phyloP scores from a whole-genome alignment of 1,140 invertebrate genomes.

The Bombus fervidus region DNA sequence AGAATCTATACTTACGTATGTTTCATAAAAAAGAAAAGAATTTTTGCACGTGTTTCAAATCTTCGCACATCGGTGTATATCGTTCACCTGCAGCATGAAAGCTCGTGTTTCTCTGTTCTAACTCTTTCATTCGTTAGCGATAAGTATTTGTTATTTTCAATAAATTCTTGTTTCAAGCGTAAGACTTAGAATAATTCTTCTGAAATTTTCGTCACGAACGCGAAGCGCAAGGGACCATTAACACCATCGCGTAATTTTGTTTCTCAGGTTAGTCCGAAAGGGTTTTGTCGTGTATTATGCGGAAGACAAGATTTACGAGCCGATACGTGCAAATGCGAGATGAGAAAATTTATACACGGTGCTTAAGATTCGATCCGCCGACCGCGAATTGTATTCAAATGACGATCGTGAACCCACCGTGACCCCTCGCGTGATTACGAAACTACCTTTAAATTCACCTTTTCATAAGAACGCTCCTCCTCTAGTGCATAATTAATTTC shows the following conservation, averaged over 20 bases:
- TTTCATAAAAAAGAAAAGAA: neutral
- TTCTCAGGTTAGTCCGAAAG: neutral
- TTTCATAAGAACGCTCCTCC: too few species aligned
- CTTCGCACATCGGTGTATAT: too few species aligned
- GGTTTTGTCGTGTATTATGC: slow-evolving; percentile 1
- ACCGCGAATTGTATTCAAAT: slow-evolving; percentile 29
- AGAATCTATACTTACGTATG: neutral
- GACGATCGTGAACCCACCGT: neutral
- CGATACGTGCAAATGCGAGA: neutral
- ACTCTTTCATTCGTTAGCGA: too few species aligned
- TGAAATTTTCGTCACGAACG: neutral
- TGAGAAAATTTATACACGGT: slow-evolving; percentile 16
- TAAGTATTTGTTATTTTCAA: too few species aligned
- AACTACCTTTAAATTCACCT: neutral
- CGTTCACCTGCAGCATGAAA: too few species aligned
- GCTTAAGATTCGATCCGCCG: slow-evolving; percentile 5
- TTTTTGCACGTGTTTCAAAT: neutral
- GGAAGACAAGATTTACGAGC: slow-evolving; percentile 25
- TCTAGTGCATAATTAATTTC: neutral
- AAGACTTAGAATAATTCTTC: neutral
- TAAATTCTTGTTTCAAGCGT: neutral
- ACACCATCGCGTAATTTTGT: neutral
- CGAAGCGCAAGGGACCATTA: neutral
- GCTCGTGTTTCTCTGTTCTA: too few species aligned
- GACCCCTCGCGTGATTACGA: slow-evolving; percentile 13